phyloP scores from a whole-genome alignment of 2,797 vertebrate genomes.

The Fundulus diaphanus region DNA sequence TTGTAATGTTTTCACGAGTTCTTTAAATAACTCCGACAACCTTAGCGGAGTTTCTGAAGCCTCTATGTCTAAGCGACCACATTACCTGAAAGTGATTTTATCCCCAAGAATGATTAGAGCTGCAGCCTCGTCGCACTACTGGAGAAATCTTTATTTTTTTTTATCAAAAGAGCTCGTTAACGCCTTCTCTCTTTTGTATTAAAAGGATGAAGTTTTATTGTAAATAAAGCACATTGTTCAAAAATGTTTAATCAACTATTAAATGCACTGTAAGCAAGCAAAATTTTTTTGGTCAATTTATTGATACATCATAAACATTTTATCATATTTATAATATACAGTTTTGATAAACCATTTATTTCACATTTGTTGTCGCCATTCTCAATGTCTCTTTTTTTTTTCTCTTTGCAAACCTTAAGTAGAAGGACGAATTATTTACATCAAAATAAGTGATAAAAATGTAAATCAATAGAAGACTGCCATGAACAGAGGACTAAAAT shows the following conservation, averaged over 20 bases:
- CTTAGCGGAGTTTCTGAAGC: background rate
- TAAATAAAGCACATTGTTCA: background rate
- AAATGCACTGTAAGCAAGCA: constrained; percentile 11
- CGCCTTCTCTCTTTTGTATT: constrained; percentile 24
- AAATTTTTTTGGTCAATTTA: constrained; percentile 81
- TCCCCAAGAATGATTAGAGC: constrained; percentile 7
- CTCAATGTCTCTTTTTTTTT: constrained; percentile 73
- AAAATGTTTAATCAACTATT: constrained; percentile 18
- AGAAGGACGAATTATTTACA: constrained; percentile 86
- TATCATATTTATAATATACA: constrained; percentile 86
- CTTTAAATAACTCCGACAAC: background rate
- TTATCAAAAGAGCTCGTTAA: constrained; percentile 30
- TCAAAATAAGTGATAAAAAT: constrained; percentile 82
- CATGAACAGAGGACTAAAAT: constrained; percentile 68
- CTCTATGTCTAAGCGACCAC: background rate
- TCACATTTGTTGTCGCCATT: constrained; percentile 80
- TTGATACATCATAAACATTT: constrained; percentile 85
- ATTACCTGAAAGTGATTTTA: background rate
- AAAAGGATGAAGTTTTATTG: constrained; percentile 17
- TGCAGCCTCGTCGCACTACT: background rate
- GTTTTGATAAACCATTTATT: constrained; percentile 81
- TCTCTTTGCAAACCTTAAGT: constrained; percentile 76
- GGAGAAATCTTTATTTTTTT: background rate
- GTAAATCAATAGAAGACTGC: constrained; percentile 66
- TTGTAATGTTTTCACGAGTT: background rate